Percentiles rank a stretch among this genome's conserved stretches.
phyloP scores from a whole-genome alignment of 1,140 invertebrate species.

The Pemphigus obesinymphae region DNA sequence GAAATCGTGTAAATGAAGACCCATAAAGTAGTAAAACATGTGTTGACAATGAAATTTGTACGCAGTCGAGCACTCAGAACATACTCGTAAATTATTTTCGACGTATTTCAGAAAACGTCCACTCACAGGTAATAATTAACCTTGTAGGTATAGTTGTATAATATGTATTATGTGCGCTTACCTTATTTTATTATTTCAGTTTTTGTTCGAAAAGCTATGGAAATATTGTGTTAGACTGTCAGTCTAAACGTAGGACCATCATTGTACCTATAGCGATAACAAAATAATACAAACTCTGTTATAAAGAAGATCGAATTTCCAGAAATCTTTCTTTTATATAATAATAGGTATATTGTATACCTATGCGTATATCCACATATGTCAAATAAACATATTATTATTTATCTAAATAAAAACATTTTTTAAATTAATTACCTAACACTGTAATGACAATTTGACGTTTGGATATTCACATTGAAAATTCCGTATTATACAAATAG shows the following conservation, averaged over 20 bases:
- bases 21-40: slow-evolving; percentile 7
- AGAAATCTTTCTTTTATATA: no score
- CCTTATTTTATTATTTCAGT: background rate
- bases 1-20: background rate
- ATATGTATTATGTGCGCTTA: no score
- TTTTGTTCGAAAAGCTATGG: background rate
- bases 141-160: no score
- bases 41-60: background rate
- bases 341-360: no score
- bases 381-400: no score
- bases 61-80: background rate
- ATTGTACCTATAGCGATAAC: background rate
- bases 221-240: background rate
- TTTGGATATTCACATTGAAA: no score
- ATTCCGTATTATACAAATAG: no score
- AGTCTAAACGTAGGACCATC: background rate
- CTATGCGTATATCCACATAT: no score
- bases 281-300: background rate
- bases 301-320: background rate
- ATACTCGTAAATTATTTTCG: slow-evolving; percentile 24
- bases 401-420: no score
- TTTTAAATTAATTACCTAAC: no score
- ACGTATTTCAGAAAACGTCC: background rate
- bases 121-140: slow-evolving; percentile 7
- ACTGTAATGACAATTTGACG: no score